These are phyloP conservation scores for Tyria jacobaeae DNA, from an alignment of 2,888 invertebrate species.

Conservation along the genomic window DNA sequence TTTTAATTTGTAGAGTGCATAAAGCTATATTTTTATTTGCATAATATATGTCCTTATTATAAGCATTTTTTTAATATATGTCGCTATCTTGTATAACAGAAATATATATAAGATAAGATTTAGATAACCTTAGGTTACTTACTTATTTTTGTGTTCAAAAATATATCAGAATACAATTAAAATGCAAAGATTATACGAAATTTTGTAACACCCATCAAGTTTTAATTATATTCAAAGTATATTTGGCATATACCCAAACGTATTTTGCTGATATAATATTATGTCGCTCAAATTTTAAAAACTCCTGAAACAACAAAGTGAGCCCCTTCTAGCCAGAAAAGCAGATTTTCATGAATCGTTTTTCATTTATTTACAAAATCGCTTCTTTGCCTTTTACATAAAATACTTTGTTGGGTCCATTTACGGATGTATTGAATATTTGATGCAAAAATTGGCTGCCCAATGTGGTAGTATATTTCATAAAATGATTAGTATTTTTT, in stretches of 20 bases:
- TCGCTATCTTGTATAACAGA: too few species aligned
- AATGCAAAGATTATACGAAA: conserved; percentile 2
- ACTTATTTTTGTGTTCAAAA: too few species aligned
- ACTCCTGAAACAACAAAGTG: conserved; percentile 19
- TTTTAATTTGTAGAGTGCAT: neutral
- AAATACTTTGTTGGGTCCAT: conserved; percentile 40
- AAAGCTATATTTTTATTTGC: neutral
- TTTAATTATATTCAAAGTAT: conserved; percentile 11
- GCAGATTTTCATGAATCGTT: conserved; percentile 47
- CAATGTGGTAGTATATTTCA: conserved; percentile 33
- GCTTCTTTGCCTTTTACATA: conserved; percentile 45
- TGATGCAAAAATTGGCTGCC: conserved; percentile 47
- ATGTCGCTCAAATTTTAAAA: conserved; percentile 20
- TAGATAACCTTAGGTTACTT: too few species aligned
- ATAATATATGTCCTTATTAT: too few species aligned
- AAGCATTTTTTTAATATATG: too few species aligned
- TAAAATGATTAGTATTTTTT: conserved; percentile 17
- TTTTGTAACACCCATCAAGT: conserved; percentile 8
- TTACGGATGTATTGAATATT: conserved; percentile 53
- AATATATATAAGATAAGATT: too few species aligned
- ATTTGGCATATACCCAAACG: conserved; percentile 1
- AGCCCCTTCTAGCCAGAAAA: conserved; percentile 28
- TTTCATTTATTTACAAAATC: conserved; percentile 50
- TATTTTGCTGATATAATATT: conserved; percentile 4
- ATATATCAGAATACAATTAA: too few species aligned